Evolutionary conservation across 1,140 invertebrate genomes (phyloP).

Genomic region (Pseudomyrmex flavicornis): DNA sequence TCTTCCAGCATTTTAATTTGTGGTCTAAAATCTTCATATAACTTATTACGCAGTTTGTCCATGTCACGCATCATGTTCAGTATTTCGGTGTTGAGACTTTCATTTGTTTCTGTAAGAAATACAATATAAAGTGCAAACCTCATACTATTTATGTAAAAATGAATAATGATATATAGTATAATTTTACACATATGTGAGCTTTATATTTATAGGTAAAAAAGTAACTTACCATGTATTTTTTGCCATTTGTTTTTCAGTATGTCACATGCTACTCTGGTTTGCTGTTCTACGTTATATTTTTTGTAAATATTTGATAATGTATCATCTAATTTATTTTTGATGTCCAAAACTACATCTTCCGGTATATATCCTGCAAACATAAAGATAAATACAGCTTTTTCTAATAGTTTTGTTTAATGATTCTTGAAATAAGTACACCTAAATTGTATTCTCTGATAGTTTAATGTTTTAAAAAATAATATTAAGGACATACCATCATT

Average conservation of each 20-base stretch:
- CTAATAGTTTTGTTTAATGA: background rate
- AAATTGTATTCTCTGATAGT: background rate
- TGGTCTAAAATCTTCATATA: slow-evolving; percentile 80
- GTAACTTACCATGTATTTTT: slow-evolving; percentile 73
- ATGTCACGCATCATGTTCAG: slow-evolving; percentile 76
- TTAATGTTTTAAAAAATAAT: background rate
- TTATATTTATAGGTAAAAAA: background rate
- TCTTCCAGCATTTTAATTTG: slow-evolving; percentile 78
- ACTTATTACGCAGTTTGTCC: slow-evolving; percentile 77
- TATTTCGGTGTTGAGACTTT: slow-evolving; percentile 74
- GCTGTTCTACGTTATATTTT: slow-evolving; percentile 81
- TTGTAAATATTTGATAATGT: slow-evolving; percentile 73
- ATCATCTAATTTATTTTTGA: slow-evolving; percentile 76
- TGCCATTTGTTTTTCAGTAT: slow-evolving; percentile 73
- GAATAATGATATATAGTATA: background rate
- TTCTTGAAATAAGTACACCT: background rate
- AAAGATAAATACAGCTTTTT: background rate
- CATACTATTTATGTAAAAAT: slow-evolving; percentile 7
- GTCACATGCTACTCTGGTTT: slow-evolving; percentile 74
- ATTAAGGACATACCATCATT: slow-evolving; percentile 58
- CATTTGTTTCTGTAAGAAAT: slow-evolving; percentile 71
- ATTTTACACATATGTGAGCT: slow-evolving; percentile 6
- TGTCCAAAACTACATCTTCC: slow-evolving; percentile 74
- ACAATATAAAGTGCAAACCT: background rate
- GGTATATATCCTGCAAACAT: slow-evolving; percentile 74